Conservation (phyloP, 2,797 vertebrate genomes). For the Micrastur ruficollis region DNA sequence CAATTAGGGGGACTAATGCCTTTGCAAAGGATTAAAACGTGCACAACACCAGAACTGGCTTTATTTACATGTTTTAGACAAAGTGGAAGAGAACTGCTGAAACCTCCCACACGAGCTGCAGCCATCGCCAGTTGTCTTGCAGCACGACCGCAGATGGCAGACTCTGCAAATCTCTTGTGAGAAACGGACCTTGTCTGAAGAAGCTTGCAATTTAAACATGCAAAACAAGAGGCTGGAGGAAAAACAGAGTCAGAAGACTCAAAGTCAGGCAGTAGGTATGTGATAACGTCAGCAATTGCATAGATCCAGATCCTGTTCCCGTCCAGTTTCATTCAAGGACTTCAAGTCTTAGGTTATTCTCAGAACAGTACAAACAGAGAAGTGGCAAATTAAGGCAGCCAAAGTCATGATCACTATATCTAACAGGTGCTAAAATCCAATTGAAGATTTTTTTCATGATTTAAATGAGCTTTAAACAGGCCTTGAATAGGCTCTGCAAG, state of each 20-base stretch:
- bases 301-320: not conserved
- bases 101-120: not conserved
- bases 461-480: not conserved
- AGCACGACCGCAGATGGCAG: not conserved
- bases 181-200: not conserved
- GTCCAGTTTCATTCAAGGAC: not conserved
- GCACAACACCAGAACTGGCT: not conserved
- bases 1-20: not conserved
- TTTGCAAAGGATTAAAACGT: not conserved
- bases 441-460: not conserved
- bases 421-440: not conserved
- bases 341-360: not conserved
- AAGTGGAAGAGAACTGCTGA: not conserved
- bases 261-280: not conserved
- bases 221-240: not conserved
- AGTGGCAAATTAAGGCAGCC: not conserved
- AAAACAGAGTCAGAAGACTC: not conserved
- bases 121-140: not conserved
- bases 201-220: not conserved
- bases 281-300: not conserved
- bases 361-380: not conserved
- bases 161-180: not conserved
- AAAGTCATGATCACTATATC: not conserved
- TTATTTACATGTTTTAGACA: not conserved
- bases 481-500: not conserved